phyloP scores from a whole-genome alignment of 2,797 vertebrate species.

The Triplophysa yarkandensis region DNA sequence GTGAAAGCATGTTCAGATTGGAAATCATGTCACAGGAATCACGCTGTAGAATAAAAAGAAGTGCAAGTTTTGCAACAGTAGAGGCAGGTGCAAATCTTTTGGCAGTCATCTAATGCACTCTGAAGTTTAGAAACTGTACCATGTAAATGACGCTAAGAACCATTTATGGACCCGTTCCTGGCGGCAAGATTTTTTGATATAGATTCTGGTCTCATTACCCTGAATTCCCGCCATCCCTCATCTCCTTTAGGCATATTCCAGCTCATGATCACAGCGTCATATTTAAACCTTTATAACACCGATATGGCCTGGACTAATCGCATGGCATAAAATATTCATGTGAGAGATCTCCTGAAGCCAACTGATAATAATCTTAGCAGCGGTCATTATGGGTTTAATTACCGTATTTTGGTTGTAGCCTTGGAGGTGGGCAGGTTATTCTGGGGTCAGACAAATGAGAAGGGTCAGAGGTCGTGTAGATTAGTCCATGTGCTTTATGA shows the following conservation, averaged over 20 bases:
- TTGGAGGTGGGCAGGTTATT: slow-evolving; percentile 65
- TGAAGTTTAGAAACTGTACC: neutral
- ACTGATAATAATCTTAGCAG: slow-evolving; percentile 76
- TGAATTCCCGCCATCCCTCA: slow-evolving; percentile 45
- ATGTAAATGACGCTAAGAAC: slow-evolving; percentile 42
- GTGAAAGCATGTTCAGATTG: slow-evolving; percentile 19
- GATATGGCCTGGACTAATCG: slow-evolving; percentile 70
- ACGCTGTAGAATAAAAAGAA: neutral
- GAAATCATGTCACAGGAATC: neutral
- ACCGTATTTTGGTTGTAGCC: slow-evolving; percentile 71
- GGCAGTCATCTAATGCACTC: slow-evolving; percentile 24
- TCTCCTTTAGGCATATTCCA: slow-evolving; percentile 67
- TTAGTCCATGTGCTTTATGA: no score
- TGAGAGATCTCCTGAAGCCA: slow-evolving; percentile 68
- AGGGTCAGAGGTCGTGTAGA: slow-evolving; percentile 68
- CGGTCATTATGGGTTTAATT: slow-evolving; percentile 77
- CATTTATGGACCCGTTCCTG: slow-evolving; percentile 47
- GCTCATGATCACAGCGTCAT: slow-evolving; percentile 71
- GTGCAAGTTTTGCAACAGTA: neutral
- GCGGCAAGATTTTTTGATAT: slow-evolving; percentile 10
- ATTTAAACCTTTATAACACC: slow-evolving; percentile 71
- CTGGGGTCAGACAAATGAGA: slow-evolving; percentile 59
- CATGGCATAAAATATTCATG: slow-evolving; percentile 75
- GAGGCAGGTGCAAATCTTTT: no score
- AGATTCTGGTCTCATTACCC: slow-evolving; percentile 22